phyloP scores from a whole-genome alignment of 2,797 vertebrate species.

The Pseudotriccus pelzelni region DNA sequence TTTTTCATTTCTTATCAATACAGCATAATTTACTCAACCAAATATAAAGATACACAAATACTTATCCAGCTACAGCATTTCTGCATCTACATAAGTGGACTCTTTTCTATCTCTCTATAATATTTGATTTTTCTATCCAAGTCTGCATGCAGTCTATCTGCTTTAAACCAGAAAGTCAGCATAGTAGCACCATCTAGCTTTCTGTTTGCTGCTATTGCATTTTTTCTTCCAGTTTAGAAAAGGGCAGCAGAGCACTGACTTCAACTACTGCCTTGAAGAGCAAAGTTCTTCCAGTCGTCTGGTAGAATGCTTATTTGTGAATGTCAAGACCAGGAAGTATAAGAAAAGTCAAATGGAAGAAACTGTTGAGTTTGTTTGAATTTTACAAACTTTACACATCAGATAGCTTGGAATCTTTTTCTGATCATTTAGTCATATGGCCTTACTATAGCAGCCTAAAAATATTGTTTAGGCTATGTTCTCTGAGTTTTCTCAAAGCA shows the following conservation, averaged over 20 bases:
- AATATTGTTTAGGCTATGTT: background rate
- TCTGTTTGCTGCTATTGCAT: background rate
- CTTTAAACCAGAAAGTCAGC: background rate
- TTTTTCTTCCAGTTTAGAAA: background rate
- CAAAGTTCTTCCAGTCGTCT: background rate
- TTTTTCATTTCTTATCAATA: background rate
- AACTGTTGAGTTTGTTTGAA: background rate
- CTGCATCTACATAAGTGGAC: background rate
- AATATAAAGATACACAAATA: background rate
- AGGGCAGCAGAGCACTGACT: background rate
- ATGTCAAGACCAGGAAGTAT: background rate
- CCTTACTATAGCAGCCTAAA: background rate
- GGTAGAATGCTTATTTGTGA: background rate
- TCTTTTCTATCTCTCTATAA: background rate
- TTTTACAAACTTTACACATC: background rate
- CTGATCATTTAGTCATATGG: background rate
- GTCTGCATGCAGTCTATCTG: background rate
- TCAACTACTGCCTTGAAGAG: background rate
- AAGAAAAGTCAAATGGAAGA: background rate
- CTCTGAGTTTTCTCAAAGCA: background rate
- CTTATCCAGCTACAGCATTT: background rate
- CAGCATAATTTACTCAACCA: background rate
- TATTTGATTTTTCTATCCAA: background rate
- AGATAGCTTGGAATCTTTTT: background rate
- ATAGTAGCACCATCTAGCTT: constrained; percentile 58